phyloP scores from a whole-genome alignment of 1,140 invertebrate genomes.

The Proctacanthus coquilletti region DNA sequence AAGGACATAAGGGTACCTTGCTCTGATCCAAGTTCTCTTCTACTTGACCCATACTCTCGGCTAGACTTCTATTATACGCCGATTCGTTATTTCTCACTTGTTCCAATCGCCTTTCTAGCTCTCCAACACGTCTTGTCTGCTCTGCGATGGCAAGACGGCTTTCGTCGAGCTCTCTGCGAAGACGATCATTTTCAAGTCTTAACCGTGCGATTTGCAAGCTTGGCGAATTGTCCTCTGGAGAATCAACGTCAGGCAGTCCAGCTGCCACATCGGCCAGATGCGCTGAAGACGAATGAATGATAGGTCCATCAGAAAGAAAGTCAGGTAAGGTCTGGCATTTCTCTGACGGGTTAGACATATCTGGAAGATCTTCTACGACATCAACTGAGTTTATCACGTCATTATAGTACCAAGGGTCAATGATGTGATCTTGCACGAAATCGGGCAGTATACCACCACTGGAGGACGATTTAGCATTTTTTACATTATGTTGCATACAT shows the following conservation, averaged over 20 bases:
- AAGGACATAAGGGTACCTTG: constrained; percentile 31
- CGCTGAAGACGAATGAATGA: constrained; percentile 34
- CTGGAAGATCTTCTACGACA: constrained; percentile 27
- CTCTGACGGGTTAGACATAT: constrained; percentile 7
- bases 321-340: constrained; percentile 36
- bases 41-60: constrained; percentile 39
- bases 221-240: constrained; percentile 20
- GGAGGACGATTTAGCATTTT: too few relatives aligned
- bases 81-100: constrained; percentile 32
- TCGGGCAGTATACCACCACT: too few relatives aligned
- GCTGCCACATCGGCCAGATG: constrained; percentile 32
- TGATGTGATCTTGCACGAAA: constrained; percentile 44
- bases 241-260: constrained; percentile 17
- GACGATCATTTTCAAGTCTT: constrained; percentile 38
- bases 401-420: constrained; percentile 34
- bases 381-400: constrained; percentile 19
- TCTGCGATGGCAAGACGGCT: constrained; percentile 34
- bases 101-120: constrained; percentile 38
- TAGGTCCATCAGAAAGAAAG: constrained; percentile 55
- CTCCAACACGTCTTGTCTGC: constrained; percentile 33
- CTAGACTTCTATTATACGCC: constrained; percentile 28
- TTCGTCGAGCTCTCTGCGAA: constrained; percentile 38
- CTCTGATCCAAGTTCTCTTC: constrained; percentile 40
- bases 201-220: constrained; percentile 22
- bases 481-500: too few relatives aligned